These are phyloP conservation scores for Laterallus jamaicensis DNA, from an alignment of 2,113 vertebrate genomes.

Conservation along the genomic window DNA sequence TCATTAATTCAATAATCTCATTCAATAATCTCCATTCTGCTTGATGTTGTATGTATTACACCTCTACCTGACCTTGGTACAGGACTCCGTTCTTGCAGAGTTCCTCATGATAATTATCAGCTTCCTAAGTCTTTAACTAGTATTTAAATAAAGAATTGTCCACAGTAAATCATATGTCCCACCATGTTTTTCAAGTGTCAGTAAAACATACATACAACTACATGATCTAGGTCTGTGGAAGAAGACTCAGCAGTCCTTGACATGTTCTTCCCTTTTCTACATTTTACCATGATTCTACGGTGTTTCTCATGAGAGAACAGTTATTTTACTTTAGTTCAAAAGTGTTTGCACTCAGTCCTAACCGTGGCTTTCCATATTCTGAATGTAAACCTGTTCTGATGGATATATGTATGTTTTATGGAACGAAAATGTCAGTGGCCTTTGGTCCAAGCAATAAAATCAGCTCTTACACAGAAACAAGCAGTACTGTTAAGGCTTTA, in stretches of 20 bases:
- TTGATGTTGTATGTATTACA: not conserved
- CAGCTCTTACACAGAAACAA: slow-evolving; percentile 63
- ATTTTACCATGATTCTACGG: not conserved
- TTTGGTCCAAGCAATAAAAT: slow-evolving; percentile 71
- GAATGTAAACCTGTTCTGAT: slow-evolving; percentile 49
- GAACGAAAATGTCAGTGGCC: slow-evolving; percentile 64
- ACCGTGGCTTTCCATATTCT: slow-evolving; percentile 46
- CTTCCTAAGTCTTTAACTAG: not conserved
- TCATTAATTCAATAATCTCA: too few relatives aligned
- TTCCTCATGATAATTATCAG: not conserved
- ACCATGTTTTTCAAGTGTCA: not conserved
- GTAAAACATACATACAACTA: not conserved
- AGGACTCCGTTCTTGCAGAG: not conserved
- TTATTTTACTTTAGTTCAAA: not conserved
- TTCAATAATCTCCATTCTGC: not conserved
- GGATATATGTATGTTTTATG: slow-evolving; percentile 53
- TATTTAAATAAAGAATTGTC: not conserved
- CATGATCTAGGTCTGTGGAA: not conserved
- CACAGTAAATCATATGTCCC: not conserved
- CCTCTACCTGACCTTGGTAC: not conserved
- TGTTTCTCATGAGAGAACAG: not conserved
- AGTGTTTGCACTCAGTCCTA: not conserved
- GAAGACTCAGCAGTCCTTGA: not conserved
- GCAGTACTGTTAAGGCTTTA: slow-evolving; percentile 66
- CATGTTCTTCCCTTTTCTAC: not conserved